Base-by-base conservation (phyloP, 2,888 invertebrate genomes). In the Podabrus alpinus region DNA sequence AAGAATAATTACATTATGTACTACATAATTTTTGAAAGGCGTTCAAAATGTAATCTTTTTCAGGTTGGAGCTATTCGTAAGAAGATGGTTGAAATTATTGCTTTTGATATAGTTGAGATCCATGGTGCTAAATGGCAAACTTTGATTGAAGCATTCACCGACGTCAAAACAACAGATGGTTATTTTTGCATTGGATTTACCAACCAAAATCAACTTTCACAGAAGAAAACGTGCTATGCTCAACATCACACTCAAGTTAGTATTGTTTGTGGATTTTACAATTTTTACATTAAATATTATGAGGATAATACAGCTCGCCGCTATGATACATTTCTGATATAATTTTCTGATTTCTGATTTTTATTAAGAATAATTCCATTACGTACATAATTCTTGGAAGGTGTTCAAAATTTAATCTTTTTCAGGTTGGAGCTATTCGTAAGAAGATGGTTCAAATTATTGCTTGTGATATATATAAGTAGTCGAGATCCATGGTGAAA, bases 121-220 rank as follows among this genome's bases (percentile, higher is more conserved):
- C 80, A 99, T 99, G 97, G 98, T 99, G 9, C 99, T 99, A 99
- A 99, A 90, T 99, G 99, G 99, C 94, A 98, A 91, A 98, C 99
- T 0, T 90, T 99, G 70, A 98, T 99, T 80, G 99, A 99, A 88
- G 98, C 98, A 80, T 95, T 96, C 87, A 95, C 96, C 81, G 98
- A 99, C 86, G 98, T 98, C 21, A 98, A 98, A 89, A 99, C 99
- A 73, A 97, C 97, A 1, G 99, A 99, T 86, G 98, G 98, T 4
- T 99, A 97, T 87, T 89, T 99, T 91, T 97, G 98, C 89, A 99
- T 99, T 87, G 99, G 98, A 3, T 99, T 99, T 89, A 99, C 99
- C 79, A 96, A 97, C 88, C 98, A 98, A 89, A 96, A 97, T 86
- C 94, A 93, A 76, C 91, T 96, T 81, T 98, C 98, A 80, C 95